Base-by-base conservation (phyloP, 1,140 invertebrate genomes). In the Pseudomyrmex gracilis region DNA sequence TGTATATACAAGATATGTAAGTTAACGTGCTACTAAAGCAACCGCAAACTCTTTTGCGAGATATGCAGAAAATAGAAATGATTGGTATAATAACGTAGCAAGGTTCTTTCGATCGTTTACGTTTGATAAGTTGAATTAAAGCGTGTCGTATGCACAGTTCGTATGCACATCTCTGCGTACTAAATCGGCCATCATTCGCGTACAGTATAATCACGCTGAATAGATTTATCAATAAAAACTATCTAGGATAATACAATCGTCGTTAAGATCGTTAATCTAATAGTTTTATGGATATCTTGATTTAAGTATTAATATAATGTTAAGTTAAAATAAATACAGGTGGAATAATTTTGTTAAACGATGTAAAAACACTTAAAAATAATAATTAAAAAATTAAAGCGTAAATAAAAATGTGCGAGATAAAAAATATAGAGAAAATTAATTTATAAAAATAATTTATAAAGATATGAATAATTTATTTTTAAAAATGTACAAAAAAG, bases 211-310 rank as follows among this genome's bases (percentile, higher is more conserved):
- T 93, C 89, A 85, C 89, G 55, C 80, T 90, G 90, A 93, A 86
- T 90, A 88, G 90, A 70, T 92, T 89, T 90, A 90, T 92, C 90
- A 90, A 90, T 90, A 89, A 86, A 61, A 82, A 83, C 84, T 74
- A 77, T 90, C 74, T 58, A 80, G 63, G 76, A 89, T 88, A 88
- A 78, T 86, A 88, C 84, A 88, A 80, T 89, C 82, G 85, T 87
- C 88, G 85, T 87, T 87, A 61, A 90, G 83, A 85, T 87, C 63
- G 82, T 89, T 71, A 74, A 49, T 68, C 45, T 90, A 85, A 89
- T 90, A 84, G 68, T 64, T 82, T 87, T 74, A 73, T 73, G 45
- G 55, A 85, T 57, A 73, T 87, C 63, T 84, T 77, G 64, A 64
- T 85, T 80, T 51, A 87, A 85, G 57, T 34, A 63, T 74, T 4